Base-by-base conservation (phyloP, 1,140 invertebrate species). In the Branchinecta lynchi region DNA sequence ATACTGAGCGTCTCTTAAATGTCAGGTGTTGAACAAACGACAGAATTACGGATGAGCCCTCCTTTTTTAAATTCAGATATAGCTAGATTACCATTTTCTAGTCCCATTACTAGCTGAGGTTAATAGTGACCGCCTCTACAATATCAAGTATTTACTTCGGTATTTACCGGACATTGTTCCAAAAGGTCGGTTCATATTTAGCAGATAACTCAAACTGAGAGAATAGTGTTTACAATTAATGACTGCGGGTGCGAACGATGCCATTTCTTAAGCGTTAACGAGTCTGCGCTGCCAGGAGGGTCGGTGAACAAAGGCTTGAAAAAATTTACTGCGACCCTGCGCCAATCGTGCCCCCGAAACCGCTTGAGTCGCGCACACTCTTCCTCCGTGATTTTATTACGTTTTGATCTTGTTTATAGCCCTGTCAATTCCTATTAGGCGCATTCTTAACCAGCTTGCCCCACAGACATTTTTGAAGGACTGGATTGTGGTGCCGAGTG, bases 261-360 rank as follows among this genome's bases (percentile, higher is more conserved):
- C 51, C 51, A 60, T 60, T 60, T 60, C 51, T 60, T 60, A 60
- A 60, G 51, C 51, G 51, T 60, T 60, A 60, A 60, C 51, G 51
- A 60, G 51, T 20, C 2, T 60, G 17, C 51, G 17, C 17, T 60
- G 51, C 51, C 51, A 60, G 51, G 17, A 12, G 51, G 51, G 51
- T 60, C 17, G 17, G 12, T 12, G 17, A 60, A 12, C 12, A 60
- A 60, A 60, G 51, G 17, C 12, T 60, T 3, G 17, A 60, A 60
- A 60, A 60, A 60, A 60, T 60, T 60, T 60, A 60, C 51, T 12
- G 51, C 51, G 51, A 60, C 51, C 51, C 51, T 60, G 12, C 17
- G 51, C 12, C 51, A 12, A 6, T 60, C 17, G 12, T 20, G 51
- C 51, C 51, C 51, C 51, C 51, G 17, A 60, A 60, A 15, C 12